Conservation (phyloP, 2,888 invertebrate genomes). For the Graphium colonna region DNA sequence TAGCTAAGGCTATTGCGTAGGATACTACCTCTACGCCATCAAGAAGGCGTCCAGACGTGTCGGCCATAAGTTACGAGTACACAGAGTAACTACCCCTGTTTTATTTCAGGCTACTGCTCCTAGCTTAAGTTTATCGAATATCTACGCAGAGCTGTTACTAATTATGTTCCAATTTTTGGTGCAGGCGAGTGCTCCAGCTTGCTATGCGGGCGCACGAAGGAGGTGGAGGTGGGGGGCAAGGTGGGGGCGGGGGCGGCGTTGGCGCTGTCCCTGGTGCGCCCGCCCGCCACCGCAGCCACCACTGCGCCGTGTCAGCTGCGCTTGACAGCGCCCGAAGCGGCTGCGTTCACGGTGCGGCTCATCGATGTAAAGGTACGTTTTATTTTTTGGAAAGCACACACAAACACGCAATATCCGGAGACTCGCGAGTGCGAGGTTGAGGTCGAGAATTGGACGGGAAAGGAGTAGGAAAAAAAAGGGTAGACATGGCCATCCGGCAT, state of each 20-base stretch:
- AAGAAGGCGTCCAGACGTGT: not conserved
- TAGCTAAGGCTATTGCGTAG: too few species aligned
- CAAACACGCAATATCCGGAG: too few species aligned
- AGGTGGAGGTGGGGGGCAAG: constrained; percentile 60
- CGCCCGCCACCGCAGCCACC: constrained; percentile 39
- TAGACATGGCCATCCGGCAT: too few species aligned
- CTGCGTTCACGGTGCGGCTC: constrained; percentile 65
- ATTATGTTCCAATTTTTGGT: not conserved
- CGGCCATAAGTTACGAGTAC: not conserved
- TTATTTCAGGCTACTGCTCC: not conserved
- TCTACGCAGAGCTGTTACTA: not conserved
- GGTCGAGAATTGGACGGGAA: too few species aligned
- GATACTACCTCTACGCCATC: not conserved
- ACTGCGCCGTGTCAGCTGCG: constrained; percentile 57
- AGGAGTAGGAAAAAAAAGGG: too few species aligned
- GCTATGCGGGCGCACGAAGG: constrained; percentile 69
- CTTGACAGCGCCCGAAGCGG: constrained; percentile 65
- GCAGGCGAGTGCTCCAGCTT: constrained; percentile 65
- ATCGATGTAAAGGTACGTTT: constrained; percentile 69
- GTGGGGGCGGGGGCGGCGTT: constrained; percentile 62
- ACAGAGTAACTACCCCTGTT: not conserved
- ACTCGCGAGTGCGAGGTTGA: too few species aligned
- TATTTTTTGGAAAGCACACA: too few species aligned
- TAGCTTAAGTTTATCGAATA: not conserved
- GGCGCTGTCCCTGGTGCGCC: constrained; percentile 61